Percentiles rank a stretch among this genome's conserved stretches.
phyloP scores from a whole-genome alignment of 2,113 vertebrate genomes.

The Recurvirostra avosetta region DNA sequence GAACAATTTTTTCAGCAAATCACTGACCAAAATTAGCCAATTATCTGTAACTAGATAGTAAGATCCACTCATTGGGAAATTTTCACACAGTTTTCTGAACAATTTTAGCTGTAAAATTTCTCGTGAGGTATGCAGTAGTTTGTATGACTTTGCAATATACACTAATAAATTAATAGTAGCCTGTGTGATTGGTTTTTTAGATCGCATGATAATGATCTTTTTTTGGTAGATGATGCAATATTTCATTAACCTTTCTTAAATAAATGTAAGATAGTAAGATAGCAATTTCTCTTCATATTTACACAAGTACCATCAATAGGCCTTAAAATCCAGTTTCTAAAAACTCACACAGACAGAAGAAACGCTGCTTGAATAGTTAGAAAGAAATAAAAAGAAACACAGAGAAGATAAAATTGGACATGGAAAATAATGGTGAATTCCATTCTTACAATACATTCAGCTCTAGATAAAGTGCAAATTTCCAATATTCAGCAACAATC shows the following conservation, averaged over 20 bases:
- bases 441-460: neutral
- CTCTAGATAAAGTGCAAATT: neutral
- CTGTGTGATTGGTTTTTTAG: neutral
- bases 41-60: neutral
- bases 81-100: neutral
- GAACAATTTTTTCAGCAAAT: neutral
- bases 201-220: neutral
- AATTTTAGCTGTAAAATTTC: neutral
- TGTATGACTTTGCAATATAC: neutral
- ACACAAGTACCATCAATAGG: neutral
- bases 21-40: neutral
- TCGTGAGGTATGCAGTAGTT: neutral
- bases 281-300: neutral
- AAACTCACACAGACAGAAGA: neutral
- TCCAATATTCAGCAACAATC: neutral
- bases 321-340: neutral
- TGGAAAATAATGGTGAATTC: neutral
- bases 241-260: neutral
- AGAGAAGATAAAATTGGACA: neutral
- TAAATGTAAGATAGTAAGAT: neutral
- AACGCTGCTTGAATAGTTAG: neutral
- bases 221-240: neutral
- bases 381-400: neutral
- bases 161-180: neutral
- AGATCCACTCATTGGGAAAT: neutral